Evolutionary conservation across 2,797 vertebrate species (phyloP), one percentile per base, ranked within the genome.

Genomic region (Taenioides sp.): DNA sequence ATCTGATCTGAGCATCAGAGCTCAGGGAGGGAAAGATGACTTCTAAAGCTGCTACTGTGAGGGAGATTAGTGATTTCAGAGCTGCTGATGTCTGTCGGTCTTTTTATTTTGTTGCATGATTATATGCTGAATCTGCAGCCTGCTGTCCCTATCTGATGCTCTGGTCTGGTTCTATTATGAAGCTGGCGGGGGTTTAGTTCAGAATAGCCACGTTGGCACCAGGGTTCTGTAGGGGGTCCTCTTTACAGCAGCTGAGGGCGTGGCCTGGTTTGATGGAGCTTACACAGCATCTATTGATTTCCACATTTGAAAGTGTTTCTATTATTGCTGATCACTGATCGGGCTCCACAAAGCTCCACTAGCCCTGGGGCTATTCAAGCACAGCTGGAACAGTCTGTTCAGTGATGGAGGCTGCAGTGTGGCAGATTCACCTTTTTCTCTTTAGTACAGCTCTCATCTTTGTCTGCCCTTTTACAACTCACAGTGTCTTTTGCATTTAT

Each of bases 81-180:
- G 74, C 68, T 89, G 86, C 87, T 81, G 82, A 88, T 82, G 80
- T 81, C 64, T 82, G 77, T 87, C 71, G 75, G 60, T 71, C 65
- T 55, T 68, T 75, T 84, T 78, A 73, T 87, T 60, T 37, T 25
- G 25, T 31, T 57, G 27, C 20, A n/a, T n/a, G 72, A 25, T 81
- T 79, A 67, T 78, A 68, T 70, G 57, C 49, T 62, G 79, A 84
- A 71, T 86, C 84, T 84, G 77, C 65, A 79, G 79, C 89, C 89
- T 75, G 89, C 87, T 91, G 90, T 88, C 86, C 80, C 79, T 73
- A 71, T 86, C 83, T 89, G 89, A 89, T 84, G 83, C 80, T 80
- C 86, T 89, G 86, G 89, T 90, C 90, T 87, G 74, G 83, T 86
- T 87, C 83, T 82, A 87, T 90, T 90, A 89, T 80, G 71, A 83